Evolutionary conservation across 64 coral and sea anemone species (phyloP).

Genomic region (Catalaphyllia jardinei): DNA sequence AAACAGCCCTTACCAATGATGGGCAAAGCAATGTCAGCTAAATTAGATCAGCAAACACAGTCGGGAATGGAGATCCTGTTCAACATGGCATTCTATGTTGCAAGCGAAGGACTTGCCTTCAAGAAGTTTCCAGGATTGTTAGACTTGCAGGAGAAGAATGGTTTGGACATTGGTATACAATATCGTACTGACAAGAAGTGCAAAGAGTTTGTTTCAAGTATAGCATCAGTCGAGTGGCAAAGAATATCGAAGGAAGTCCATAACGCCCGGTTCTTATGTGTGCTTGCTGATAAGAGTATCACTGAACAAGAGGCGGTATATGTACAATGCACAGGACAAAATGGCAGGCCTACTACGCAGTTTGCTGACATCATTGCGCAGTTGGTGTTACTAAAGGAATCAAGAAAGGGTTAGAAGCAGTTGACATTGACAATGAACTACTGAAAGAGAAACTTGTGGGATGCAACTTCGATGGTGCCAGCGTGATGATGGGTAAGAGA

Average conservation of each 20-base stretch:
- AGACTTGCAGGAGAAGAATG: conserved; percentile 4
- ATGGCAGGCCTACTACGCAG: conserved; percentile 32
- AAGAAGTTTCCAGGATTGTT: conserved; percentile 3
- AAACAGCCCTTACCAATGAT: too few relatives aligned
- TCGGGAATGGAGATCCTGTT: too few relatives aligned
- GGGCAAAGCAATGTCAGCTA: background rate
- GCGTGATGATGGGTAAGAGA: too few relatives aligned
- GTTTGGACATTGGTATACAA: background rate
- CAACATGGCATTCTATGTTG: background rate
- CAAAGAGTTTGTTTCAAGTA: conserved; percentile 11
- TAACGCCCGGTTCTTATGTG: conserved; percentile 19
- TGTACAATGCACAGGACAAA: conserved; percentile 2
- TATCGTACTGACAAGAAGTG: conserved; percentile 9
- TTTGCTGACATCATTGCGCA: conserved; percentile 39
- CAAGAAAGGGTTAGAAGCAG: too few relatives aligned
- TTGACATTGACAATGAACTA: too few relatives aligned
- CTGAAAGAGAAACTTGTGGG: too few relatives aligned
- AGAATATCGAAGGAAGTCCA: background rate
- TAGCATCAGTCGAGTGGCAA: conserved; percentile 10
- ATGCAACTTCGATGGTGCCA: too few relatives aligned
- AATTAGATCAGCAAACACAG: background rate
- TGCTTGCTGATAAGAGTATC: conserved; percentile 41
- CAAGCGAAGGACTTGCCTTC: conserved; percentile 9
- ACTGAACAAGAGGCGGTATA: conserved; percentile 26
- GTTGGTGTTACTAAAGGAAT: too few relatives aligned